These are phyloP conservation scores for Ochlodes sylvanus DNA, from an alignment of 2,888 invertebrate species.

Conservation along the genomic window DNA sequence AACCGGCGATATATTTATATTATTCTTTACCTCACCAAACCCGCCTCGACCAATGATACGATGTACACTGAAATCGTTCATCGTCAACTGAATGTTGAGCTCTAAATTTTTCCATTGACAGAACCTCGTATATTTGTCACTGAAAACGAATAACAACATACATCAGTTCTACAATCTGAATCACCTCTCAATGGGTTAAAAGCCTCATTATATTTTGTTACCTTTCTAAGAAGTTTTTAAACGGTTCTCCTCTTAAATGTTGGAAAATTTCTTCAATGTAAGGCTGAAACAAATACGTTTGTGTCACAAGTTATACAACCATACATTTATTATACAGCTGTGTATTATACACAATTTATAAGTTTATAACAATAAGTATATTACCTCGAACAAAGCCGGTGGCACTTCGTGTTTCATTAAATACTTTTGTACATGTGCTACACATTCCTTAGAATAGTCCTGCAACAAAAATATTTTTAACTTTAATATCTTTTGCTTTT, in stretches of 20 bases:
- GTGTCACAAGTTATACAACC: constrained; percentile 31
- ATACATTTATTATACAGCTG: constrained; percentile 1
- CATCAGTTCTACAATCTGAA: not conserved
- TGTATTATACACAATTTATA: not conserved
- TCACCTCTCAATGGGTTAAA: not conserved
- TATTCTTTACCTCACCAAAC: constrained; percentile 91
- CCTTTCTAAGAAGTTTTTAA: constrained; percentile 99
- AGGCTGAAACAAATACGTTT: constrained; percentile 89
- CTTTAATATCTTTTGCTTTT: too few relatives aligned
- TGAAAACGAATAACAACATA: constrained; percentile 62
- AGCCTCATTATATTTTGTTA: constrained; percentile 67
- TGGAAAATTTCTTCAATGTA: constrained; percentile 99
- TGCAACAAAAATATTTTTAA: constrained; percentile 80
- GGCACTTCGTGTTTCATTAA: constrained; percentile 99
- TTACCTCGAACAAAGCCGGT: constrained; percentile 98
- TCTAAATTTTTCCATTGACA: constrained; percentile 99
- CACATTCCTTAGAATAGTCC: constrained; percentile 99
- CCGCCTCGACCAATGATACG: constrained; percentile 99
- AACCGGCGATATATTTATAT: too few relatives aligned
- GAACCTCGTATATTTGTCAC: constrained; percentile 99
- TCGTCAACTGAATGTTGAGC: constrained; percentile 99
- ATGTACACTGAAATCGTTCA: constrained; percentile 99
- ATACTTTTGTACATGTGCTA: constrained; percentile 98
- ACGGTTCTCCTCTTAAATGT: constrained; percentile 97
- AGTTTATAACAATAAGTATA: constrained; percentile 11